Base-by-base conservation (phyloP, 2,888 invertebrate species). In the Ennomos erosarius region DNA sequence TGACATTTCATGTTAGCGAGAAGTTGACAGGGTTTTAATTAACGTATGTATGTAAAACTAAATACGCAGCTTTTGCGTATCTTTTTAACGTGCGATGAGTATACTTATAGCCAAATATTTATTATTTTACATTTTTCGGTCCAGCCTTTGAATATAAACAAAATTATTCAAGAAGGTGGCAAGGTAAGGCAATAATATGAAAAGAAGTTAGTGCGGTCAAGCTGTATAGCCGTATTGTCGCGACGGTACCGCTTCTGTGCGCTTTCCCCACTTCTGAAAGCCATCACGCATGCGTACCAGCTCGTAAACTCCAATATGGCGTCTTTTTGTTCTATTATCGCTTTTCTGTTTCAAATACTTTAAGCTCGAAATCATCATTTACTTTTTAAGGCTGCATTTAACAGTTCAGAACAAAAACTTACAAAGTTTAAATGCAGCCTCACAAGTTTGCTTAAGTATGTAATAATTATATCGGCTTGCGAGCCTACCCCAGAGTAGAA, bases 181-280 rank as follows among this genome's bases (percentile, higher is more conserved):
- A n/a, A n/a, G n/a, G n/a, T n/a, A n/a, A n/a, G n/a, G n/a, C n/a
- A n/a, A n/a, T n/a, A n/a, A n/a, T n/a, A n/a, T n/a, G n/a, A n/a
- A n/a, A n/a, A n/a, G n/a, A n/a, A 26, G 38, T 16, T 42, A 38
- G 42, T 33, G 9, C 42, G 16, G 47, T 52, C 36, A 34, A 53
- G 33, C 35, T 51, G 39, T 44, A 33, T 36, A n/a, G 35, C 43
- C 48, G 10, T 38, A 46, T 44, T 45, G 64, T 71, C 68, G n/a
- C 81, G 86, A 85, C 73, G 77, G 84, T 80, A 81, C 51, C 69
- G 87, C 86, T 86, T 84, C 84, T 78, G 72, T 85, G 83, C 69
- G 85, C 86, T 87, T 87, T 87, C 76, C 63, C 5, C 12, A 52
- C 51, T 44, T 43, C 26, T 60, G 74, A 81, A 87, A 87, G 84